Percentiles rank a stretch among this genome's conserved stretches.
Conservation (phyloP, 2,888 invertebrate genomes). For the Nymphalis c-album region DNA sequence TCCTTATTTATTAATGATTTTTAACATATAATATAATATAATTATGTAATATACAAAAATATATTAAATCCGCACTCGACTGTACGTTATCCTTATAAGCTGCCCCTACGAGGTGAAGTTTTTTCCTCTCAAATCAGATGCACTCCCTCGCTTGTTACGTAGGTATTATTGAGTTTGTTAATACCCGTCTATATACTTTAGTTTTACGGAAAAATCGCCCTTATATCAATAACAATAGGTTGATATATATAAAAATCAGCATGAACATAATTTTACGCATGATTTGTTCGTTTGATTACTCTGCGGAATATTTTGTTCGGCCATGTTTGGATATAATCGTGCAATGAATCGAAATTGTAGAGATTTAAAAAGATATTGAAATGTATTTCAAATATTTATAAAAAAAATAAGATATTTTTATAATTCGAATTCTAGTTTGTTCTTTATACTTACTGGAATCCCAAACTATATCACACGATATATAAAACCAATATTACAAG, state of each 20-base stretch:
- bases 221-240: slow-evolving; percentile 36
- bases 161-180: slow-evolving; percentile 45
- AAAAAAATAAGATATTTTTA: not conserved
- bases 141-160: slow-evolving; percentile 66
- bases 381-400: not conserved
- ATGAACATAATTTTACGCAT: slow-evolving; percentile 34
- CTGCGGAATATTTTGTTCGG: slow-evolving; percentile 32
- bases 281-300: slow-evolving; percentile 39
- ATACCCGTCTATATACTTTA: slow-evolving; percentile 37
- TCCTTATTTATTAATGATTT: too few species aligned
- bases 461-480: too few species aligned
- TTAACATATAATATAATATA: not conserved
- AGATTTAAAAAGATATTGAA: not conserved
- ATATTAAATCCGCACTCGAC: slow-evolving; percentile 28
- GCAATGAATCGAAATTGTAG: slow-evolving; percentile 3
- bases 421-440: not conserved
- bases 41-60: slow-evolving; percentile 11
- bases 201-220: slow-evolving; percentile 33
- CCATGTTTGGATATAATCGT: slow-evolving; percentile 26
- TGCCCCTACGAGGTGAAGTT: slow-evolving; percentile 54
- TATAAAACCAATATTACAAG: too few species aligned
- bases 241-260: slow-evolving; percentile 20
- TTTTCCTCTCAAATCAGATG: slow-evolving; percentile 66
- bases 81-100: slow-evolving; percentile 50
- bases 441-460: too few species aligned